Evolutionary conservation across 2,797 vertebrate species (phyloP).

Genomic region (Euphonia xanthogaster): DNA sequence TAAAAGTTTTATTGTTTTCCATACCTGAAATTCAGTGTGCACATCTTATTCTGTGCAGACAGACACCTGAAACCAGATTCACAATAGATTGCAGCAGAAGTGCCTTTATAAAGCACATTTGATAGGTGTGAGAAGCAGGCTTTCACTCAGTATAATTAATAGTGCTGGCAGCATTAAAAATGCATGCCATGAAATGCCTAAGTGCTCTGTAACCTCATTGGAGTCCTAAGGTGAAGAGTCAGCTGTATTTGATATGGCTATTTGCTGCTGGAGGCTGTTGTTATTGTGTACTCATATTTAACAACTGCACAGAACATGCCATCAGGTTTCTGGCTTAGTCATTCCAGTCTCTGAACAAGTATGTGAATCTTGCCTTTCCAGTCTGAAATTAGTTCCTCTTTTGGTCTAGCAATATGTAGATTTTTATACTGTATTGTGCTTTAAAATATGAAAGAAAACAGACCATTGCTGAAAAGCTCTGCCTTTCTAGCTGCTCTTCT

Average conservation of each 20-base stretch:
- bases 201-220: neutral
- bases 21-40: neutral
- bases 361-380: neutral
- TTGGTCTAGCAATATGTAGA: neutral
- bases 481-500: neutral
- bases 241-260: neutral
- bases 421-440: neutral
- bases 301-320: neutral
- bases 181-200: neutral
- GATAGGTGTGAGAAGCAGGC: neutral
- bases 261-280: neutral
- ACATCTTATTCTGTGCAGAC: neutral
- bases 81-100: neutral
- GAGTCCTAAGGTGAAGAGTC: neutral
- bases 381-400: neutral
- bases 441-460: neutral
- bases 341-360: neutral
- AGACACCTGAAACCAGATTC: neutral
- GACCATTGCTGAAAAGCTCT: neutral
- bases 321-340: neutral
- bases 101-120: neutral
- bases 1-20: neutral
- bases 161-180: conserved; percentile 13
- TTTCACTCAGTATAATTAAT: neutral
- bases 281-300: neutral